Evolutionary conservation across 2,888 invertebrate species (phyloP), one percentile per base, ranked within the genome.

Genomic region (Leucozona laternaria): DNA sequence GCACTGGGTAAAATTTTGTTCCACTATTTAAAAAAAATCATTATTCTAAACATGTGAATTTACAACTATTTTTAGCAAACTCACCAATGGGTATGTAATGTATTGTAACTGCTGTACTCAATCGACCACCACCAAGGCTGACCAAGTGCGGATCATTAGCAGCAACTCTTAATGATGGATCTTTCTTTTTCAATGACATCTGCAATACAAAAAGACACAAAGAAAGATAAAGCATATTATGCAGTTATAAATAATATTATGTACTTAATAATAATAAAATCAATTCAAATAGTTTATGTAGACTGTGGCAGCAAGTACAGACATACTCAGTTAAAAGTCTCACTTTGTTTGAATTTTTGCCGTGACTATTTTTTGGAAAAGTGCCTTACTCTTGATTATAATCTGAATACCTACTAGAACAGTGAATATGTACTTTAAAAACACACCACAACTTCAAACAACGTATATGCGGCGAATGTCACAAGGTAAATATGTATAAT

Each of bases 21-120:
- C 2, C 7, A 43, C 6, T 7, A 2, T 7, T n/a, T 15, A 2
- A 5, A 5, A 15, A 13, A 40, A 40, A 15, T 40, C 5, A 15
- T 40, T 40, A 15, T 40, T 40, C 15, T 13, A 40, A 40, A 15
- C 40, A 40, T 6, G 4, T 43, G 4, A 40, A 11, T 40, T 40
- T 40, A 40, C n/a, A 40, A 40, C 7, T 40, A 7, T 45, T 45
- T 20, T 57, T 57, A 8, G 17, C 2, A 15, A 50, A 90, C 92
- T 91, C 92, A 98, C 98, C 98, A 95, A 96, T 96, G 89, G 97
- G 96, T 90, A 98, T 95, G 89, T 97, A 97, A 93, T 97, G 97
- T 89, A 98, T 94, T 40, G 98, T 98, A 90, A 98, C 97, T n/a
- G 97, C 97, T 43, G 97, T 97, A 92, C 97, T 97, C 85, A 98